phyloP scores from a whole-genome alignment of 2,888 invertebrate species.

The Polydrusus tereticollis region DNA sequence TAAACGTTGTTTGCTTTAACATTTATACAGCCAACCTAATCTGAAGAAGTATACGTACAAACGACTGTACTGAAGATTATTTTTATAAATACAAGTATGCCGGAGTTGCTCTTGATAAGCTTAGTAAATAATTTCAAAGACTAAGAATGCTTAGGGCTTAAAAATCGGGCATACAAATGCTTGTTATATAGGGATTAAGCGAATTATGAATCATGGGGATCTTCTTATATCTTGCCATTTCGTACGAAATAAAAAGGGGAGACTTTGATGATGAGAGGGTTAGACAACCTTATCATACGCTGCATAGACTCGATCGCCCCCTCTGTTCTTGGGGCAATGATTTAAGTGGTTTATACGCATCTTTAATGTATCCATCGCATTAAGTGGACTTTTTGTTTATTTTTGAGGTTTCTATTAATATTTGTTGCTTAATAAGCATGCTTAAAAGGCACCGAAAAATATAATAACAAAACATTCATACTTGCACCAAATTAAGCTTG shows the following conservation, averaged over 20 bases:
- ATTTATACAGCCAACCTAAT: conserved; percentile 53
- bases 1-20: conserved; percentile 50
- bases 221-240: conserved; percentile 61
- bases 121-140: conserved; percentile 62
- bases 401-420: too few relatives aligned
- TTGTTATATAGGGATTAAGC: conserved; percentile 67
- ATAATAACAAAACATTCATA: too few relatives aligned
- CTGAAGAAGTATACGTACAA: conserved; percentile 54
- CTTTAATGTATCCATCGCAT: conserved; percentile 16
- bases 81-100: conserved; percentile 59
- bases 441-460: too few relatives aligned
- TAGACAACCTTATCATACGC: conserved; percentile 62
- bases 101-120: conserved; percentile 59
- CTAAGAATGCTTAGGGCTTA: conserved; percentile 59
- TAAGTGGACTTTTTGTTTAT: conserved; percentile 1
- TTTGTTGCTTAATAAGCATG: too few relatives aligned
- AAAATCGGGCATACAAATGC: conserved; percentile 63
- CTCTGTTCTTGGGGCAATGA: conserved; percentile 26
- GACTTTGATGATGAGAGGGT: conserved; percentile 62
- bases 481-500: too few relatives aligned
- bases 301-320: conserved; percentile 36
- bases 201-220: conserved; percentile 67
- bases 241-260: conserved; percentile 60
- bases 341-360: conserved; percentile 35
- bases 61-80: conserved; percentile 55